A percentile compares a stretch with the other conserved stretches of the same genome.
phyloP scores from a whole-genome alignment of 2,797 vertebrate genomes.

The Gallinago solitaria region DNA sequence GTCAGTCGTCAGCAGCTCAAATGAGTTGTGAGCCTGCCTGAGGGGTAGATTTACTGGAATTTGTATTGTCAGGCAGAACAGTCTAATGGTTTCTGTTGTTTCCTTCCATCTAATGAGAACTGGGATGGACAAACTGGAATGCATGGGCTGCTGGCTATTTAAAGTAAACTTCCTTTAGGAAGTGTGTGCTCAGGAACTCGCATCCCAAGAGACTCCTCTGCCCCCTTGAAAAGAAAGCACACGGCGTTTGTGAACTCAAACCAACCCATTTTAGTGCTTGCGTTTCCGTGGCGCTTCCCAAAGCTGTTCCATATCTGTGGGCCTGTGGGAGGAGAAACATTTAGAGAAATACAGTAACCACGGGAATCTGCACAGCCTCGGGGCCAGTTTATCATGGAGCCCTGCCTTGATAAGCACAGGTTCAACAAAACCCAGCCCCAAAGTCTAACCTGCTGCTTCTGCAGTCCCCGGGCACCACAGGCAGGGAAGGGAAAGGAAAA shows the following conservation, averaged over 20 bases:
- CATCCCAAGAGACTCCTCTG: slow-evolving; percentile 13
- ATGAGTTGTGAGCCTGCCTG: not conserved
- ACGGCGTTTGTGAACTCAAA: not conserved
- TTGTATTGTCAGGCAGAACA: not conserved
- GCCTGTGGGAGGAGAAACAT: not conserved
- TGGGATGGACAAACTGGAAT: not conserved
- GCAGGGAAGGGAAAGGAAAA: not conserved
- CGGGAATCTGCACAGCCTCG: not conserved
- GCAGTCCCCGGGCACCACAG: not conserved
- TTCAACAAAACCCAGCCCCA: not conserved
- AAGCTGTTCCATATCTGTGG: not conserved
- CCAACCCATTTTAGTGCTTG: not conserved
- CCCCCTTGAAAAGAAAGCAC: not conserved
- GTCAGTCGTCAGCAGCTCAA: not conserved
- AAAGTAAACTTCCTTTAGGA: slow-evolving; percentile 58
- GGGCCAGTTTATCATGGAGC: slow-evolving; percentile 1
- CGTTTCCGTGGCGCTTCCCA: not conserved
- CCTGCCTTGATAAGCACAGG: not conserved
- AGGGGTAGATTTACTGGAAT: slow-evolving; percentile 8
- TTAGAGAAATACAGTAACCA: not conserved
- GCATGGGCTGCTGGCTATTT: not conserved
- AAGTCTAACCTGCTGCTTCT: not conserved
- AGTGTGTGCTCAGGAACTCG: not conserved
- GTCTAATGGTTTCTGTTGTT: not conserved
- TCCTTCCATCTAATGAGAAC: not conserved